Percentiles rank a stretch among this genome's conserved stretches.
Conservation (phyloP, 1,140 invertebrate species). For the Ditylenchus dipsaci region DNA sequence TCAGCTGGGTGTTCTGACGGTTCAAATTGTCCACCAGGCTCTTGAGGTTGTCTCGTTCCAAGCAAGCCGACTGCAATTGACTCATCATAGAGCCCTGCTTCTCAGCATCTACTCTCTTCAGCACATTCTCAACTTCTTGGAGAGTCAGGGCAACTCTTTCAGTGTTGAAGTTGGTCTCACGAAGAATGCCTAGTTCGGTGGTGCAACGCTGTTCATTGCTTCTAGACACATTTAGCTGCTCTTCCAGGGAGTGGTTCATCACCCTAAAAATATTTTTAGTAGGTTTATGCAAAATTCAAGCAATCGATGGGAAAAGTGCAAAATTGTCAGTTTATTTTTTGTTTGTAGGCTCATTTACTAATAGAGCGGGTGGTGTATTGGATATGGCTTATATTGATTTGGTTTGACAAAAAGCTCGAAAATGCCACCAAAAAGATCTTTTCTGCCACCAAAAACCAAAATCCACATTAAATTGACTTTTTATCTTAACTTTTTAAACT, state of each 20-base stretch:
- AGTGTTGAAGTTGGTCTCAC: constrained; percentile 18
- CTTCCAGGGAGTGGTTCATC: constrained; percentile 14
- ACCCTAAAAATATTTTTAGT: constrained; percentile 18
- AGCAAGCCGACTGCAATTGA: constrained; percentile 22
- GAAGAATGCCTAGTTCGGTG: constrained; percentile 25
- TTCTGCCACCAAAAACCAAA: no score
- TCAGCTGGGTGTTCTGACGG: constrained; percentile 19
- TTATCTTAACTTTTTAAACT: no score
- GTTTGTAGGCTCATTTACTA: no score
- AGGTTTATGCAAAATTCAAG: background rate
- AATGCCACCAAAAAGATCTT: no score
- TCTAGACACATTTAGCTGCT: constrained; percentile 15
- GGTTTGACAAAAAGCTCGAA: no score
- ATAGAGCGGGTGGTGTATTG: no score
- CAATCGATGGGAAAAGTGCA: background rate
- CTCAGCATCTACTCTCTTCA: constrained; percentile 32
- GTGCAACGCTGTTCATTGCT: constrained; percentile 19
- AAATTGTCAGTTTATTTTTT: no score
- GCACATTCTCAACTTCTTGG: constrained; percentile 25
- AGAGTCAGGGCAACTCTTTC: constrained; percentile 31
- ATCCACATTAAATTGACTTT: no score
- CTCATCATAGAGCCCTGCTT: constrained; percentile 21
- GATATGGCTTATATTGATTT: no score
- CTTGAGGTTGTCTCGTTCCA: constrained; percentile 36
- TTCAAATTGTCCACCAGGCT: constrained; percentile 26